These are phyloP conservation scores for Apostichopus leukothele DNA, from an alignment of 53 echinoderm and acorn worm genomes.

Conservation along the genomic window DNA sequence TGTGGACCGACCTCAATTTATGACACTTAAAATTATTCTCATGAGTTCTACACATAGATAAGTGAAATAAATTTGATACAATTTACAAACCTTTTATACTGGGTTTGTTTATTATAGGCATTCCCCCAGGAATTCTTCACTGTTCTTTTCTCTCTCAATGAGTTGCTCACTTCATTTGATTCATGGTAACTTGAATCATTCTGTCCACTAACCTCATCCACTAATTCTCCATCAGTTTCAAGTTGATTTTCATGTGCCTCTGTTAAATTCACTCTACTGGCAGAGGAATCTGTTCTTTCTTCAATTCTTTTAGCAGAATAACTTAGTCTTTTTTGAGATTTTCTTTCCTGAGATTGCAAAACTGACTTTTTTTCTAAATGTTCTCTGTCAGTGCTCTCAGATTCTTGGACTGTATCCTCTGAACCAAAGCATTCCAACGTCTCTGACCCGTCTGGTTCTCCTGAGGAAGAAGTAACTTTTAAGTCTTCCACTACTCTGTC, in stretches of 20 bases:
- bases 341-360: too few species aligned
- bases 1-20: too few species aligned
- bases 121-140: neutral
- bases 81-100: neutral
- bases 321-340: too few species aligned
- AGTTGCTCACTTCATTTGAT: neutral
- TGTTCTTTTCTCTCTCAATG: neutral
- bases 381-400: neutral
- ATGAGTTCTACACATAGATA: neutral
- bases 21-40: too few species aligned
- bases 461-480: neutral
- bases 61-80: neutral
- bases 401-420: neutral
- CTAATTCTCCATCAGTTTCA: too few species aligned
- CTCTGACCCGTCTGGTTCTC: neutral
- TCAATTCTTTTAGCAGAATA: too few species aligned
- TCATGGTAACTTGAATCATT: neutral
- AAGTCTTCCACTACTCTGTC: conserved; percentile 27
- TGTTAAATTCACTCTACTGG: too few species aligned
- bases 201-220: too few species aligned
- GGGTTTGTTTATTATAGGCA: neutral
- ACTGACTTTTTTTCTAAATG: too few species aligned
- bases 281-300: too few species aligned
- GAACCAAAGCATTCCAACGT: neutral
- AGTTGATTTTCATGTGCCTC: too few species aligned